Evolutionary conservation across 2,113 vertebrate genomes (phyloP).

Genomic region (Anolis carolinensis): DNA sequence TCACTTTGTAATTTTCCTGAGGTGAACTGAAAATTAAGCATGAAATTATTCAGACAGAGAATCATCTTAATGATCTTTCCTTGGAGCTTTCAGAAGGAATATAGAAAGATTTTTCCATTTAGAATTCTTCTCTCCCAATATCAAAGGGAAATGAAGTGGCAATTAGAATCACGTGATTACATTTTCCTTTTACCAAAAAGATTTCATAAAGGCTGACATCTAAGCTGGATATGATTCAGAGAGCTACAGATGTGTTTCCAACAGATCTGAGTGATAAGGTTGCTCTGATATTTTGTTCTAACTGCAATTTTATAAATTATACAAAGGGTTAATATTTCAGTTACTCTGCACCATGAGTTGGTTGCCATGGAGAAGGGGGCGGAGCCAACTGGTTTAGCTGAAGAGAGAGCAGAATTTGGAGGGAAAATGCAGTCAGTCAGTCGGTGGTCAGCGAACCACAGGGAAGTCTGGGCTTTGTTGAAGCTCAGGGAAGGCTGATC

Average conservation of each 20-base stretch:
- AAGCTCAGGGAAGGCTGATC: no score
- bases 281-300: background rate
- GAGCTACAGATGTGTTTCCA: background rate
- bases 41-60: background rate
- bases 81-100: background rate
- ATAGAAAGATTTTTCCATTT: background rate
- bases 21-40: background rate
- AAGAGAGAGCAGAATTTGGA: no score
- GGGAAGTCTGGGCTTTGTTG: no score
- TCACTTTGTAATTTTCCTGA: background rate
- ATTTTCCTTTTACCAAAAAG: background rate
- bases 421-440: no score
- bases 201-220: background rate
- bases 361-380: no score
- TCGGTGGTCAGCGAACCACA: no score
- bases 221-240: background rate
- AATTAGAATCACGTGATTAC: background rate
- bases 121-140: background rate
- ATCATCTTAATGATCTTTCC: background rate
- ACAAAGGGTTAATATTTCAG: no score
- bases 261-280: background rate
- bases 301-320: background rate
- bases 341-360: no score
- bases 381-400: no score
- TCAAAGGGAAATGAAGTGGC: background rate